Evolutionary conservation across 2,797 vertebrate species (phyloP).

Genomic region (Aotus griseimembra): DNA sequence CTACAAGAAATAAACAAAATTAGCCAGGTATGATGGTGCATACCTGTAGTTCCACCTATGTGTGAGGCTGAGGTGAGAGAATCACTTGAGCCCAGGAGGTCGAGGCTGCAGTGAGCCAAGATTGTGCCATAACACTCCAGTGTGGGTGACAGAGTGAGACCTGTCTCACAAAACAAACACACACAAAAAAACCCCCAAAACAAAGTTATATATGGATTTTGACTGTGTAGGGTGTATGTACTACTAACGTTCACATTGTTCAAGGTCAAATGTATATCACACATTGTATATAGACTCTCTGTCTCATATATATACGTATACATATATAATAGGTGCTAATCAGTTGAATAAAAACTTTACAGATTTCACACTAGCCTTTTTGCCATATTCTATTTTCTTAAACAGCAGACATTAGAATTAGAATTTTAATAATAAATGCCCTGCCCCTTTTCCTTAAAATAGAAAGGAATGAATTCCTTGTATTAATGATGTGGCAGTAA

Average conservation of each 20-base stretch:
- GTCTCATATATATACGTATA: neutral
- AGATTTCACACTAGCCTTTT: neutral
- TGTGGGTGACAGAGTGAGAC: neutral
- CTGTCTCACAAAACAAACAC: neutral
- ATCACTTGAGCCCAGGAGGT: neutral
- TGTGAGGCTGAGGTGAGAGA: neutral
- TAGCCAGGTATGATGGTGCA: neutral
- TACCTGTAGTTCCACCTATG: neutral
- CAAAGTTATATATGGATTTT: neutral
- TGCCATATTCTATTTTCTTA: neutral
- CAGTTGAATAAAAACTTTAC: neutral
- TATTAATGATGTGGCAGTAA: neutral
- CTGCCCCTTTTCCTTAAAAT: neutral
- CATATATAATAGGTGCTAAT: neutral
- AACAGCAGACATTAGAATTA: slow-evolving; percentile 23
- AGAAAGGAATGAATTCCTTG: neutral
- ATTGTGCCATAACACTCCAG: neutral
- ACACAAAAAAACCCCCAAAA: neutral
- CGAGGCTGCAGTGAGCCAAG: neutral
- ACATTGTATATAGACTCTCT: neutral
- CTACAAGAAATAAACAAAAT: neutral
- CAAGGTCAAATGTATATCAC: neutral
- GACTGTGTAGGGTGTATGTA: neutral
- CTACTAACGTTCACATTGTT: neutral
- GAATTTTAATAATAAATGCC: slow-evolving; percentile 3